Evolutionary conservation across 1,140 invertebrate species (phyloP), one percentile per base, ranked within the genome.

Genomic region (Trachelipus rathkii): DNA sequence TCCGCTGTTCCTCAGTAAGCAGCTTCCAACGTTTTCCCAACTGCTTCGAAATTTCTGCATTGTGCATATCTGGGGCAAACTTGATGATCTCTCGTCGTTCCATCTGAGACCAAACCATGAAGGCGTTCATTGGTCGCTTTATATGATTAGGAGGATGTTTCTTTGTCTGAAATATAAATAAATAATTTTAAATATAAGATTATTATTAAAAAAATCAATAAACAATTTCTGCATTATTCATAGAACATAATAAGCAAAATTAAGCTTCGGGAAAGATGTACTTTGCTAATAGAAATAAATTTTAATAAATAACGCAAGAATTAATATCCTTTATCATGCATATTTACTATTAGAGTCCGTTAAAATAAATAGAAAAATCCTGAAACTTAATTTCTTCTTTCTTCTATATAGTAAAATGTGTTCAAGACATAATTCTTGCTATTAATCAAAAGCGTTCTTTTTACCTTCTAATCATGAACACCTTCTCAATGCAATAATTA

Each of bases 51-150:
- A 97, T 97, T 84, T 97, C 95, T 0, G 95, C 95, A 84, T 97
- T 98, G 87, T 97, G 95, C 91, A 96, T 94, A 82, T 97, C 95
- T 0, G 95, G 95, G 60, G 93, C 93, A 74, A 91, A 88, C 84
- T 96, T 92, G 85, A 94, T 96, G 73, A 97, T 97, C 88, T 96
- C 95, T 82, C 93, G 90, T 73, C 95, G 88, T 83, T 97, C 93
- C 79, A 96, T 94, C 85, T 97, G 95, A 69, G 92, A 94, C 95
- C 95, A 97, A 0, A 98, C 95, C 95, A 98, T 97, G 86, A 98
- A 97, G 53, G 95, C 95, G 85, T 97, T 97, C 95, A 97, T 97
- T 10, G 95, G 95, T 82, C 95, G 88, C 85, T 97, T 97, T 84
- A 97, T 95, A 88, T 97, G 95, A 83, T 95, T 94, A 46, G 93